Base-by-base conservation (phyloP, 2,113 vertebrate species). In the Platysteira castanea region DNA sequence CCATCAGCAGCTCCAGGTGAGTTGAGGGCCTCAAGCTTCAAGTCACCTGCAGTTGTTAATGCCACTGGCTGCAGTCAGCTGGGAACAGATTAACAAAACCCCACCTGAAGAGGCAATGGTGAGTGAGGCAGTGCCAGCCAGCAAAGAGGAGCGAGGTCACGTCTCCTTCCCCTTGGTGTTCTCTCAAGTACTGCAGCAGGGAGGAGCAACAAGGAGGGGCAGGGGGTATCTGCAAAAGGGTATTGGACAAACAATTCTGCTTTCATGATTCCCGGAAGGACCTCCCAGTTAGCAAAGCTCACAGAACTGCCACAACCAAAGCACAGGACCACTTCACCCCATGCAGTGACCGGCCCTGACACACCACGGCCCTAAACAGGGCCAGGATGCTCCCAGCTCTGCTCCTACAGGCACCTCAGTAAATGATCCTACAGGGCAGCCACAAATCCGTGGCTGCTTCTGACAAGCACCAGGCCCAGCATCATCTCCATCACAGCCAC, bases 1-100 rank as follows among this genome's bases (percentile, higher is more conserved):
- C 37, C 95, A 90, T 86, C 76, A 88, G 13, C 88, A 86, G 73
- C 68, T 93, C 81, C 95, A 95, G 92, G 68, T 92, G 90, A 91
- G 87, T n/a, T 74, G 78, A 86, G 35, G 22, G 14, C 27, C 35
- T 86, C 59, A 46, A 79, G 78, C 41, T 91, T 64, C 53, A 69
- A 70, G 60, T 47, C 68, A 86, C 71, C 68, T 64, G 79, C 47
- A 44, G 64, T 5, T 57, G 44, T 74, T 86, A 81, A 78, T 52
- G 52, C 49, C 47, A 56, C n/a, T 56, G 77, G 75, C 85, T 71
- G 28, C 71, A 54, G 67, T 26, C 50, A 86, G 7, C 41, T 56
- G 81, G 71, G 52, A 74, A 60, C 41, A 59, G 33, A 68, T 84
- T 47, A 84, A 59, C 54, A 73, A 70, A 91, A 87, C 10, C 22